A percentile compares a stretch with the other conserved stretches of the same genome.
phyloP scores from a whole-genome alignment of 1,140 invertebrate species.

The Palaemon carinicauda region DNA sequence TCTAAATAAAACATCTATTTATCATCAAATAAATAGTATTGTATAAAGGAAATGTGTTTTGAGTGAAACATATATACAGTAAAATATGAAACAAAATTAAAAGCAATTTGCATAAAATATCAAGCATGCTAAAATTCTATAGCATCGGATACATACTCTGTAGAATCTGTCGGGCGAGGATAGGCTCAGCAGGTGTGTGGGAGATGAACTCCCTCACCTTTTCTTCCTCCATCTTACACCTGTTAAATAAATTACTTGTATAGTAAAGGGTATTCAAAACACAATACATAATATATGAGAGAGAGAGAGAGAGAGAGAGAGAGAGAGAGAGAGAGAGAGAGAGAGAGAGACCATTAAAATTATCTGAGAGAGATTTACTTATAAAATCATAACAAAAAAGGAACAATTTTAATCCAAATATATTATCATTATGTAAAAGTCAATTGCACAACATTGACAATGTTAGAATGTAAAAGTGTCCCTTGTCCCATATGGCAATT shows the following conservation, averaged over 20 bases:
- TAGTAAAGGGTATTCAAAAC: not conserved
- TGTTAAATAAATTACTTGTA: not conserved
- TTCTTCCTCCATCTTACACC: constrained; percentile 61
- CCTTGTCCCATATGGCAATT: no score
- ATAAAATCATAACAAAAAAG: no score
- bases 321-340: constrained; percentile 14
- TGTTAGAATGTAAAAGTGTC: no score
- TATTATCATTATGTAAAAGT: not conserved
- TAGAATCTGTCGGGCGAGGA: constrained; percentile 62
- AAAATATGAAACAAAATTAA: no score
- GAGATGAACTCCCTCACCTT: constrained; percentile 63
- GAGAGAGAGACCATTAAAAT: not conserved
- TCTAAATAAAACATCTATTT: no score
- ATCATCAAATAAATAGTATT: no score
- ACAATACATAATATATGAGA: not conserved
- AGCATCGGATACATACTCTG: constrained; percentile 61
- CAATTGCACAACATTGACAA: no score
- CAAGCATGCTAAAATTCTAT: not conserved
- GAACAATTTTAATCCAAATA: not conserved
- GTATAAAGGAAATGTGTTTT: no score
- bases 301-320: not conserved
- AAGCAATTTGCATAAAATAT: not conserved
- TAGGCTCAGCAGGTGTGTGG: constrained; percentile 62
- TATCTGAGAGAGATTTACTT: not conserved
- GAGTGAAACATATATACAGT: no score